Evolutionary conservation across 1,140 invertebrate species (phyloP).

Genomic region (Camponotus floridanus): DNA sequence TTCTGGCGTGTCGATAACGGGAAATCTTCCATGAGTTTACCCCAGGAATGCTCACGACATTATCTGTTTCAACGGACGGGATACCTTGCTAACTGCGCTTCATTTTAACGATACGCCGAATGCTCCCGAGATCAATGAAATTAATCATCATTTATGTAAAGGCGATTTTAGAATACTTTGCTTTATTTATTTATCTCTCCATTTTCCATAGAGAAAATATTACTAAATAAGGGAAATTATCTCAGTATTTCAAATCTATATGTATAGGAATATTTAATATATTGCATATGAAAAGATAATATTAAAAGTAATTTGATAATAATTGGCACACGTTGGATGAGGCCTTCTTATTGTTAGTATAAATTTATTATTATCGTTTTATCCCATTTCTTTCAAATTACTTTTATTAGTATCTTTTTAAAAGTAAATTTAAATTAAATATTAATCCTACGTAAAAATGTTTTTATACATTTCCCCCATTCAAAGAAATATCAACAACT

Average conservation of each 20-base stretch:
- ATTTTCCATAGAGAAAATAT: not conserved
- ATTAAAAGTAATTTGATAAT: not conserved
- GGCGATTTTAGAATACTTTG: not conserved
- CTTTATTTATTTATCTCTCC: not conserved
- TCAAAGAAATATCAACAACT: slow-evolving; percentile 18
- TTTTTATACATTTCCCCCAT: not conserved
- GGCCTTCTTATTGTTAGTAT: not conserved
- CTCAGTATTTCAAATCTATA: not conserved
- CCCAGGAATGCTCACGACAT: slow-evolving; percentile 55
- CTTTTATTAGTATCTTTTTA: not conserved
- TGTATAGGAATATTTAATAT: too few relatives aligned
- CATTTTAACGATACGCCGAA: not conserved
- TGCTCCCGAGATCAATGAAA: not conserved
- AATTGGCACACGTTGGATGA: not conserved
- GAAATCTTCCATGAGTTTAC: slow-evolving; percentile 54
- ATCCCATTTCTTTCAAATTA: not conserved
- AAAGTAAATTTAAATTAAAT: slow-evolving; percentile 6
- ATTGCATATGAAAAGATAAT: not conserved
- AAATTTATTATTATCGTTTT: not conserved
- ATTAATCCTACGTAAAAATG: slow-evolving; percentile 24
- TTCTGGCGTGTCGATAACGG: slow-evolving; percentile 69
- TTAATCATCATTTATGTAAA: not conserved
- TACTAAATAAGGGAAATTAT: not conserved
- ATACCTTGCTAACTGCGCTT: not conserved
- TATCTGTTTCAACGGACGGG: slow-evolving; percentile 29